Evolutionary conservation across 2,113 vertebrate genomes (phyloP), one percentile per base, ranked within the genome.

Genomic region (Neogobius melanostomus): DNA sequence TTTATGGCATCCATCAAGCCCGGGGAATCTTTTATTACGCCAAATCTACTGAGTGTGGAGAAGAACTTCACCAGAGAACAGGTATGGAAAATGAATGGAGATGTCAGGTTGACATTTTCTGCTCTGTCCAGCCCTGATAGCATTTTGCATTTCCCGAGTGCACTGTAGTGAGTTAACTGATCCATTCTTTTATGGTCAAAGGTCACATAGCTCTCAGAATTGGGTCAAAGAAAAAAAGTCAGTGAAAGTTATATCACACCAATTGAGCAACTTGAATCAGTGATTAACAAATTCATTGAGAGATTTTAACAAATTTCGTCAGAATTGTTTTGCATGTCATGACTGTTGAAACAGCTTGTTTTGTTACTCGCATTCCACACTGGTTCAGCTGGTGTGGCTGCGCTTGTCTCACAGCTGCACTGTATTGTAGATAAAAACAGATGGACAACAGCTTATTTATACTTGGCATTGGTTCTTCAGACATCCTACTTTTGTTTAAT

Each of bases 11-110:
- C 95, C 49, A 74, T 97, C 36, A 93, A 92, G 62, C 96, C 96
- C 0, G 95, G 95, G 1, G 96, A 97, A 75, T 90, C 95, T 12
- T 97, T 97, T 85, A 94, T 97, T 52, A 97, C 95, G 0, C 96
- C 96, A 0, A 91, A 92, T 69, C 92, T 97, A 6, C 90, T 96
- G 72, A 91, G 94, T 48, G 0, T 71, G 0, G 89, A 91, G 71
- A 95, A 92, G 88, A 96, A 97, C 87, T 95, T 97, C 89, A 95
- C 95, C 2, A 79, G 42, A 15, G 9, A 86, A 15, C 82, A 97
- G 95, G 95, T 93, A 47, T 65, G 43, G 54, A 59, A 59, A 42
- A 36, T 11, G 28, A 14, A 10, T 11, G 54, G 16, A 57, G 16
- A 57, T 42, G 56, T 59, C 28, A 42, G 11, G n/a, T n/a, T 6